phyloP scores from a whole-genome alignment of 1,140 invertebrate species.

The Trichomalopsis sarcophagae region DNA sequence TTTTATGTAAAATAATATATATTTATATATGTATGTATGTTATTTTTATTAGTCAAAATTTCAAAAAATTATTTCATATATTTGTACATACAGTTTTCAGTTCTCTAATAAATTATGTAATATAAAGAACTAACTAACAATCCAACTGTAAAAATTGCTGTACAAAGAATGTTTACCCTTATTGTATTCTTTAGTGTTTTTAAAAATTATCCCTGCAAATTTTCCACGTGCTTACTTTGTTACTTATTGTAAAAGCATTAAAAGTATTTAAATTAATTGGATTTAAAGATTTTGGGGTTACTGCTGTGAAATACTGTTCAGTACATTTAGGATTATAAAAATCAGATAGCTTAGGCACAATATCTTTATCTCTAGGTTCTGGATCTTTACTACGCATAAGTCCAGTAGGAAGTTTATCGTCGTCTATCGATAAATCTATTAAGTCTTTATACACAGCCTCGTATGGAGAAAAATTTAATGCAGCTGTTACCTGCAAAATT shows the following conservation, averaged over 20 bases:
- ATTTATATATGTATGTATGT: neutral
- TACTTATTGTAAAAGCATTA: conserved; percentile 63
- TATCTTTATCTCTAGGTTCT: conserved; percentile 62
- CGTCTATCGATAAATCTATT: conserved; percentile 64
- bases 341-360: conserved; percentile 61
- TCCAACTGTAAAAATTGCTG: conserved; percentile 5
- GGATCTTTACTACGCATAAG: conserved; percentile 65
- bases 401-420: conserved; percentile 61
- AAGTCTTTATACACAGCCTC: conserved; percentile 68
- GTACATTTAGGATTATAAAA: conserved; percentile 62
- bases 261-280: conserved; percentile 57
- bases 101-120: conserved; percentile 30
- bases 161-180: neutral
- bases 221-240: conserved; percentile 65
- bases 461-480: conserved; percentile 63
- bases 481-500: conserved; percentile 61
- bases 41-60: neutral
- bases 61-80: conserved; percentile 11
- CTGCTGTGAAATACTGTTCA: conserved; percentile 60
- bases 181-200: neutral
- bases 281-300: conserved; percentile 51
- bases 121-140: conserved; percentile 1
- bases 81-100: conserved; percentile 35
- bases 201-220: conserved; percentile 55
- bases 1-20: neutral